phyloP scores from a whole-genome alignment of 2,113 vertebrate genomes.

The Camelus dromedarius region DNA sequence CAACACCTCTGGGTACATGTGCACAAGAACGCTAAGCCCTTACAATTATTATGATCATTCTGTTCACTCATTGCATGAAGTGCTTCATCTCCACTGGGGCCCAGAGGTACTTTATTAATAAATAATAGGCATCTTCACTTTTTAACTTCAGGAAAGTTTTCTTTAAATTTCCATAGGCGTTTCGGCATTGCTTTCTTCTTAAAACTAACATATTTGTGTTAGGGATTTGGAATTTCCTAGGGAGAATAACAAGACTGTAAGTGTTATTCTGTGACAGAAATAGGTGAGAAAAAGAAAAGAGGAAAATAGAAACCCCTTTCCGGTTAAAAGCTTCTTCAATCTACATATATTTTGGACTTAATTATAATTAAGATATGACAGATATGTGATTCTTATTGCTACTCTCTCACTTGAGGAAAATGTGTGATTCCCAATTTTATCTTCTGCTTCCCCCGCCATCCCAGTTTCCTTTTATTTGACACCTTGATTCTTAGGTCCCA shows the following conservation, averaged over 20 bases:
- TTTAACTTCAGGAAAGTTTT: neutral
- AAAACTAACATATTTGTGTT: neutral
- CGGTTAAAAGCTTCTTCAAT: neutral
- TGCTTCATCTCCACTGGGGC: neutral
- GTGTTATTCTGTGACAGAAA: neutral
- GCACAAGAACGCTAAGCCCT: neutral
- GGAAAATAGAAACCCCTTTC: accelerated
- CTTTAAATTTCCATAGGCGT: neutral
- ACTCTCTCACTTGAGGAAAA: neutral
- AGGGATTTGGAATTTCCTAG: neutral
- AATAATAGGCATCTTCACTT: neutral
- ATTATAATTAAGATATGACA: neutral
- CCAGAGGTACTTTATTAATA: neutral
- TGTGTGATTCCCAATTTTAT: neutral
- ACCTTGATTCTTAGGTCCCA: neutral
- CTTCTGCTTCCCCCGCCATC: neutral
- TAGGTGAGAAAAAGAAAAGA: neutral
- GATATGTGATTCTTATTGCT: neutral
- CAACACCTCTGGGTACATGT: neutral
- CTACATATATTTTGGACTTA: neutral
- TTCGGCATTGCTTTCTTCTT: neutral
- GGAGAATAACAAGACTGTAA: neutral
- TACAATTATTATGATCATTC: neutral
- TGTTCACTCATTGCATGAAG: neutral
- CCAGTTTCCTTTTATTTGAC: neutral